Evolutionary conservation across 2,888 invertebrate genomes (phyloP), one percentile per base, ranked within the genome.

Genomic region (Synergus japonicus): DNA sequence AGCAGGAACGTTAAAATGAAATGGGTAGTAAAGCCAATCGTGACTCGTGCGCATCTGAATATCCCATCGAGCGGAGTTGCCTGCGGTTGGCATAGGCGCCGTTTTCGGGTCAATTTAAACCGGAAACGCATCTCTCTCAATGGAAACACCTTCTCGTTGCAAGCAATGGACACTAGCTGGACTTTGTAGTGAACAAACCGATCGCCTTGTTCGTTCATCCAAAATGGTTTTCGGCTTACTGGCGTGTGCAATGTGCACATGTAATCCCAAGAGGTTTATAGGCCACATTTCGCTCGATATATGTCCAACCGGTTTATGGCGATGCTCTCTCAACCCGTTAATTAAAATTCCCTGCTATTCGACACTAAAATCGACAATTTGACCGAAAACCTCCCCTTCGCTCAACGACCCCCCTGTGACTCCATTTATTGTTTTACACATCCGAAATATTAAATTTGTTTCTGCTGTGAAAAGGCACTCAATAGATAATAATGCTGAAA

Each of bases 191-290:
- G 12, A 41, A 76, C 69, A 76, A 63, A 79, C 82, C 83, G 84
- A 87, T 84, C 86, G 83, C 76, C 84, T 84, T 82, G 84, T 80
- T 81, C 86, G 83, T 84, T 87, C 85, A 87, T 86, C 84, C 88
- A 83, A 85, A 88, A 88, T 87, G 83, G 83, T 85, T 79, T 80
- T 80, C 83, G 84, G 84, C 88, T 88, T 87, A 88, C 85, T 86
- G 85, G 85, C 86, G 84, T 87, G 85, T 85, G 54, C n/a, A 54
- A 54, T 60, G 18, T 60, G 85, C 86, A 84, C 87, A 84, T 87
- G 89, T 90, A 90, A 90, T 90, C 89, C 88, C 85, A 83, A 84
- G 87, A 87, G 89, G 88, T 85, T 90, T 89, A 87, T 89, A 88
- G 89, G 87, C 85, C 87, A 85, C 82, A 81, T 84, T 81, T 77